phyloP scores from a whole-genome alignment of 64 coral and sea anemone species.

The Montipora foliosa region DNA sequence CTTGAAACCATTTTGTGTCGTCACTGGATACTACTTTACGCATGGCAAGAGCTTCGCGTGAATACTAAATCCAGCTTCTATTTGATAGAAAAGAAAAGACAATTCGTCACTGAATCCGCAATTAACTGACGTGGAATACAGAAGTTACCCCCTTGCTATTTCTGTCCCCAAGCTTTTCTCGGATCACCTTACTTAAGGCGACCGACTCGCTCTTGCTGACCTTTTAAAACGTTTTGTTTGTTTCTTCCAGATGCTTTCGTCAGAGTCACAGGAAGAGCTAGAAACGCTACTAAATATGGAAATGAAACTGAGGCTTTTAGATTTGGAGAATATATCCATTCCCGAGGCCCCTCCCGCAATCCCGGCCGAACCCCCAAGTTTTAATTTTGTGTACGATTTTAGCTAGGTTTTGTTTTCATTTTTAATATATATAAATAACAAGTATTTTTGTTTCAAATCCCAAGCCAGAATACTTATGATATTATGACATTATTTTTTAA shows the following conservation, averaged over 20 bases:
- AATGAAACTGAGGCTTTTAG: slow-evolving; percentile 92
- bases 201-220: too few relatives aligned
- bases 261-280: slow-evolving; percentile 81
- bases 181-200: too few relatives aligned
- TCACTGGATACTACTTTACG: too few relatives aligned
- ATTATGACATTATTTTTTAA: not conserved
- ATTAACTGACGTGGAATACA: too few relatives aligned
- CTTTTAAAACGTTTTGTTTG: not conserved
- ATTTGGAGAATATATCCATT: slow-evolving; percentile 93
- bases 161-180: too few relatives aligned
- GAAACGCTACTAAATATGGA: slow-evolving; percentile 96
- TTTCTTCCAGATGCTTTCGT: slow-evolving; percentile 76
- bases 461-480: not conserved
- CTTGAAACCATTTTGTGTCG: too few relatives aligned
- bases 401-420: not conserved
- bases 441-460: not conserved
- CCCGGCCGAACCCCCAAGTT: slow-evolving; percentile 90
- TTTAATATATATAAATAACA: not conserved
- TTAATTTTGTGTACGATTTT: slow-evolving; percentile 94
- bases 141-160: too few relatives aligned
- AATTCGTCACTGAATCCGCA: too few relatives aligned
- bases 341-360: slow-evolving; percentile 80
- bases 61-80: too few relatives aligned
- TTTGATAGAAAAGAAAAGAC: too few relatives aligned
- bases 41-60: too few relatives aligned